These are phyloP conservation scores for Auanema freiburgensis DNA, from an alignment of 2,888 invertebrate genomes.

Conservation along the genomic window DNA sequence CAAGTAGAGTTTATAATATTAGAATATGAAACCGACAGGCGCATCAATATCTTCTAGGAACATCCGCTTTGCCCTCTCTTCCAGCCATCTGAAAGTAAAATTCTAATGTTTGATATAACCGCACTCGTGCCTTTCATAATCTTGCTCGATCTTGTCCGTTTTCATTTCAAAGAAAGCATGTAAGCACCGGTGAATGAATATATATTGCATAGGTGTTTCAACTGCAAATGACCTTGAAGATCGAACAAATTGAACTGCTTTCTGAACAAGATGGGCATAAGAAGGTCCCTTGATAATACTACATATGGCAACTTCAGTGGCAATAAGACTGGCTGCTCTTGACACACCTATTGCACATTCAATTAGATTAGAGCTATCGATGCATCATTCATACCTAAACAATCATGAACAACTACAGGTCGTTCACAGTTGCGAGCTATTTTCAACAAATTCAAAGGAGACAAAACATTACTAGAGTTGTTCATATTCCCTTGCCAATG, in stretches of 20 bases:
- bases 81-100: conserved; percentile 45
- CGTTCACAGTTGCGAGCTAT: conserved; percentile 48
- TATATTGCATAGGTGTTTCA: conserved; percentile 61
- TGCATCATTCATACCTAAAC: conserved; percentile 32
- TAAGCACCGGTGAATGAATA: conserved; percentile 45
- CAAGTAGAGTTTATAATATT: not conserved
- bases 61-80: conserved; percentile 52
- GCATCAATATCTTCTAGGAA: conserved; percentile 52
- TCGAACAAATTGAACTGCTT: conserved; percentile 58
- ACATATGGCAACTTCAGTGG: conserved; percentile 58
- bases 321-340: conserved; percentile 56
- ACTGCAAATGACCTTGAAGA: conserved; percentile 53
- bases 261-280: conserved; percentile 56
- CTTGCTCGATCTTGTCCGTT: conserved; percentile 34
- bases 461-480: conserved; percentile 53
- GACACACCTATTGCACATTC: conserved; percentile 48
- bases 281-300: conserved; percentile 54
- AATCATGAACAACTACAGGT: conserved; percentile 57
- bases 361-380: too few relatives aligned
- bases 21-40: conserved; percentile 12
- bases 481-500: conserved; percentile 62
- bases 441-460: conserved; percentile 49
- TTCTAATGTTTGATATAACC: too few relatives aligned
- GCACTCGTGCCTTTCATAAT: conserved; percentile 42
- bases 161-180: conserved; percentile 46